Percentiles rank a stretch among this genome's conserved stretches.
Evolutionary conservation across 2,113 vertebrate genomes (phyloP).

Genomic region (Cavia aperea): DNA sequence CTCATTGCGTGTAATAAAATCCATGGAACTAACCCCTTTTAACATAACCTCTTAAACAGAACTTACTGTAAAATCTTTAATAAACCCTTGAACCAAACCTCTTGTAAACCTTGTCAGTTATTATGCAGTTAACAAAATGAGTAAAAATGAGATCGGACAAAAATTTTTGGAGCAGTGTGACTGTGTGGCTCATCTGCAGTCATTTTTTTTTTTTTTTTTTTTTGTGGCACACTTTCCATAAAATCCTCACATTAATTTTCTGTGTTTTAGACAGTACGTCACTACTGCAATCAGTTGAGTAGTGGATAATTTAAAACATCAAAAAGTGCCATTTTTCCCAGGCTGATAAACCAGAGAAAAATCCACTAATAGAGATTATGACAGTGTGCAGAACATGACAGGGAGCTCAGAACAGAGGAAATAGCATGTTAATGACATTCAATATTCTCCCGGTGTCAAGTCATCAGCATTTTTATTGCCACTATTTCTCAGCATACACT

Average conservation of each 20-base stretch:
- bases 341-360: constrained; percentile 64
- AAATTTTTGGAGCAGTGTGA: not conserved
- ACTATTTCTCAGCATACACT: constrained; percentile 80
- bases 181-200: accelerated
- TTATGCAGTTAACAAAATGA: not conserved
- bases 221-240: constrained; percentile 46
- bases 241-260: constrained; percentile 64
- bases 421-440: constrained; percentile 83
- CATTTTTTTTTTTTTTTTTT: not conserved
- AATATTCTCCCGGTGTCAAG: constrained; percentile 78
- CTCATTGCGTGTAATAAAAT: not conserved
- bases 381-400: constrained; percentile 74
- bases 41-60: not conserved
- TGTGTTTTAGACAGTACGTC: constrained; percentile 61
- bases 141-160: not conserved
- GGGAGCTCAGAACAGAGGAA: constrained; percentile 76
- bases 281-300: constrained; percentile 62
- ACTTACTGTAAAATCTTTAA: not conserved
- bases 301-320: constrained; percentile 70
- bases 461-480: constrained; percentile 85
- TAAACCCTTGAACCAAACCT: not conserved
- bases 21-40: not conserved
- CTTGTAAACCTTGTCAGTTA: not conserved
- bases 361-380: constrained; percentile 70
- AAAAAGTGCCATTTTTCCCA: constrained; percentile 69